Percentiles rank a stretch among this genome's conserved stretches.
Conservation (phyloP, 2,888 invertebrate genomes). For the Sphaeridia pumilis region DNA sequence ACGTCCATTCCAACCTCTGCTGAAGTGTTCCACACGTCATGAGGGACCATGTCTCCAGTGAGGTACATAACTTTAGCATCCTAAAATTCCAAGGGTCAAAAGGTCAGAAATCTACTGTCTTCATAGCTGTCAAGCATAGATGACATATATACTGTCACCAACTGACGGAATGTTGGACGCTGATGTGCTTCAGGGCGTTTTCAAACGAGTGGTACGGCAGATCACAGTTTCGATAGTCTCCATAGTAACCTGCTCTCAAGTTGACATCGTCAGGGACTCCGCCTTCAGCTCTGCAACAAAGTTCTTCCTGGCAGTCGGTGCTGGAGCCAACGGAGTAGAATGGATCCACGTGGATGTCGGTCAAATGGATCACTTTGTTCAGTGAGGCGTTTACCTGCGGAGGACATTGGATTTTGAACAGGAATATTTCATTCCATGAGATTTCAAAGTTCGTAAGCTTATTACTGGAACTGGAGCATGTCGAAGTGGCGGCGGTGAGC, state of each 20-base stretch:
- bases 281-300: slow-evolving; percentile 27
- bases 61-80: slow-evolving; percentile 33
- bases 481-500: neutral
- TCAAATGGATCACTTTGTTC: slow-evolving; percentile 30
- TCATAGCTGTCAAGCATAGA: neutral
- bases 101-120: neutral
- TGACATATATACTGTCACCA: neutral
- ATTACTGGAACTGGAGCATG: neutral
- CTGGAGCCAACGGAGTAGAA: slow-evolving; percentile 24
- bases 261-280: slow-evolving; percentile 19
- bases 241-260: slow-evolving; percentile 26
- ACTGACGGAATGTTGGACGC: slow-evolving; percentile 29
- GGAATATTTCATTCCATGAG: neutral
- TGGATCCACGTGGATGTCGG: slow-evolving; percentile 32
- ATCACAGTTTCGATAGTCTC: slow-evolving; percentile 31
- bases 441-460: neutral
- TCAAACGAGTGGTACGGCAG: slow-evolving; percentile 29
- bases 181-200: slow-evolving; percentile 31
- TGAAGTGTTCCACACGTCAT: slow-evolving; percentile 34
- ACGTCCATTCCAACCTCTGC: slow-evolving; percentile 21
- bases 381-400: slow-evolving; percentile 17
- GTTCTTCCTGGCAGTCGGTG: slow-evolving; percentile 29
- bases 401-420: neutral
- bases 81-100: slow-evolving; percentile 9
- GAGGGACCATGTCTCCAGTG: slow-evolving; percentile 36